Evolutionary conservation across 1,140 invertebrate species (phyloP).

Genomic region (Trinorchestia longiramus): DNA sequence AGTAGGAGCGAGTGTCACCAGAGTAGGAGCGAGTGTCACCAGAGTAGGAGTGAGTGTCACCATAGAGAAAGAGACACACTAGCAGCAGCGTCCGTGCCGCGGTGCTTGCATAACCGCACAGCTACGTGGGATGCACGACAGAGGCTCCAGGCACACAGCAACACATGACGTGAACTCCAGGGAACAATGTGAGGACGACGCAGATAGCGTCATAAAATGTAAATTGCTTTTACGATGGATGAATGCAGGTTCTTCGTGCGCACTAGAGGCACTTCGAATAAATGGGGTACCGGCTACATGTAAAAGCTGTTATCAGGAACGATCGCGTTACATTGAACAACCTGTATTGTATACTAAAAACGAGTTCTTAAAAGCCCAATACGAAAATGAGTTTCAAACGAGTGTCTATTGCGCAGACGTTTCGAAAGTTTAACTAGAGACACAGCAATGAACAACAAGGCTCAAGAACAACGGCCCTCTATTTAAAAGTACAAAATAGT

Average conservation of each 20-base stretch:
- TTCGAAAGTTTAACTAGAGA: neutral
- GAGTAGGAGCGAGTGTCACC: neutral
- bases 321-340: neutral
- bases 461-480: neutral
- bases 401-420: neutral
- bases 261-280: neutral
- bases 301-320: neutral
- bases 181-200: neutral
- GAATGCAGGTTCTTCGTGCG: neutral
- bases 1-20: neutral
- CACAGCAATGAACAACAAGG: neutral
- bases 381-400: neutral
- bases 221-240: conserved; percentile 1
- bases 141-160: neutral
- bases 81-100: neutral
- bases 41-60: neutral
- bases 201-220: neutral
- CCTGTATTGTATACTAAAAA: neutral
- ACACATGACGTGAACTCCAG: neutral
- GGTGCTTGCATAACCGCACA: too few species aligned
- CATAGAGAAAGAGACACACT: neutral
- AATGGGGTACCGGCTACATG: neutral
- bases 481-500: neutral
- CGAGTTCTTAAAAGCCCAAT: neutral
- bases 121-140: neutral